Base-by-base conservation (phyloP, 2,113 vertebrate genomes). In the Aphyosemion australe region DNA sequence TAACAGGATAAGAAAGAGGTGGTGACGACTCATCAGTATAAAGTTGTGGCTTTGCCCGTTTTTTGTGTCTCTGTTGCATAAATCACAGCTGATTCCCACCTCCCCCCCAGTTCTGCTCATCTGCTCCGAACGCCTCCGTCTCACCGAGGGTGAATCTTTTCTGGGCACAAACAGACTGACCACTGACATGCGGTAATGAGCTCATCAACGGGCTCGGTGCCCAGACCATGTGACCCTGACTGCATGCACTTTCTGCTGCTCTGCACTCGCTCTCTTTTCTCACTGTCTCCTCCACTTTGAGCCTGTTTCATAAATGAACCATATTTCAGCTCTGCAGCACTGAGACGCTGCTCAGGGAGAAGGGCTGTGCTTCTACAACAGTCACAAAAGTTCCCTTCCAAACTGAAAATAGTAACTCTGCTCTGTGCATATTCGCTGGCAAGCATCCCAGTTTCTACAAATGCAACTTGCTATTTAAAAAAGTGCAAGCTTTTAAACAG, bases 281-380 rank as follows among this genome's bases (percentile, higher is more conserved):
- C 55, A 11, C 53, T 20, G 12, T 60, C 69, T 60, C 14, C 47
- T 19, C 8, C 45, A 47, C 56, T 63, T 72, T 64, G 1, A 82
- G 58, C 52, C 49, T 16, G 52, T 67, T 78, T 86, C 83, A 86
- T 87, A 70, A 82, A 87, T 87, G 72, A 88, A 84, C 34, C 74
- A 87, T 80, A 45, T 39, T 41, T 59, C 56, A 41, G 32, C 42
- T 72, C 70, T 71, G 70, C 75, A 73, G 82, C 73, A 64, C 34
- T 61, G 48, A 67, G 59, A 60, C 61, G 61, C 74, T 75, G 34
- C 42, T 47, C 37, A 54, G 74, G 72, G 69, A 80, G 51, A 77
- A 72, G 70, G 45, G 66, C 60, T 61, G 49, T 62, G 63, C 26
- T 49, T 59, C 52, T 43, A 48, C 49, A 53, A 16, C 45, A 10